These are phyloP conservation scores for Ophion ventricosus DNA, from an alignment of 2,888 invertebrate species.

Conservation along the genomic window DNA sequence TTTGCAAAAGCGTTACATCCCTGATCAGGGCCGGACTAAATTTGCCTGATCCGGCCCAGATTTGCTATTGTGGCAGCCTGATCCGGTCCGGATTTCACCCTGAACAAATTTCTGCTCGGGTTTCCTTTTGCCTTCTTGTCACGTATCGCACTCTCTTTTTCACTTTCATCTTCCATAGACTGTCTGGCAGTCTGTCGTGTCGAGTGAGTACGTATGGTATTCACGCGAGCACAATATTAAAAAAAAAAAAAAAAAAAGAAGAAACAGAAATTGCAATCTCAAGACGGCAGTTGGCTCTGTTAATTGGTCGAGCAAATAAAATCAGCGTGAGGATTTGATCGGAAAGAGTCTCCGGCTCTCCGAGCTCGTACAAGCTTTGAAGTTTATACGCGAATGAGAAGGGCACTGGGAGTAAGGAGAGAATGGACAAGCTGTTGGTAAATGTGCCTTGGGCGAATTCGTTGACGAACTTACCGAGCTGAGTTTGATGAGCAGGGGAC, in stretches of 20 bases:
- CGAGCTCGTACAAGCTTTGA: slow-evolving; percentile 22
- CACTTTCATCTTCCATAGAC: slow-evolving; percentile 62
- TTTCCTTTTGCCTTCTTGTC: slow-evolving; percentile 22
- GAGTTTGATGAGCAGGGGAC: slow-evolving; percentile 84
- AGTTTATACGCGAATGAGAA: not conserved
- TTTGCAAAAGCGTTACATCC: too few relatives aligned
- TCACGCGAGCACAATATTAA: too few relatives aligned
- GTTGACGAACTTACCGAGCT: slow-evolving; percentile 77
- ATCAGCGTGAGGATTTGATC: not conserved
- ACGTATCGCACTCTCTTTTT: slow-evolving; percentile 62
- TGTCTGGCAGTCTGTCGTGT: slow-evolving; percentile 40
- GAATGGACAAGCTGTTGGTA: slow-evolving; percentile 17
- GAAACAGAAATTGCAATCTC: too few relatives aligned
- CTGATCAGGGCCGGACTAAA: too few relatives aligned
- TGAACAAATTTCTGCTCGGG: too few relatives aligned
- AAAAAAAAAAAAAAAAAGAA: too few relatives aligned
- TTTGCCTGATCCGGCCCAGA: too few relatives aligned
- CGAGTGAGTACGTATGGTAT: slow-evolving; percentile 4
- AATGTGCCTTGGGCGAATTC: slow-evolving; percentile 29
- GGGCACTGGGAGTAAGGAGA: slow-evolving; percentile 16
- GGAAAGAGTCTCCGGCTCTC: not conserved
- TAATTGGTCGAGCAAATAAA: slow-evolving; percentile 1
- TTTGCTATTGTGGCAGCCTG: too few relatives aligned
- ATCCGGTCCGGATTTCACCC: too few relatives aligned
- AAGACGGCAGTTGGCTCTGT: not conserved